A percentile compares a stretch with the other conserved stretches of the same genome.
These are phyloP conservation scores for Drosophila parthenogenetica DNA, from an alignment of 2,888 invertebrate species.

Conservation along the genomic window DNA sequence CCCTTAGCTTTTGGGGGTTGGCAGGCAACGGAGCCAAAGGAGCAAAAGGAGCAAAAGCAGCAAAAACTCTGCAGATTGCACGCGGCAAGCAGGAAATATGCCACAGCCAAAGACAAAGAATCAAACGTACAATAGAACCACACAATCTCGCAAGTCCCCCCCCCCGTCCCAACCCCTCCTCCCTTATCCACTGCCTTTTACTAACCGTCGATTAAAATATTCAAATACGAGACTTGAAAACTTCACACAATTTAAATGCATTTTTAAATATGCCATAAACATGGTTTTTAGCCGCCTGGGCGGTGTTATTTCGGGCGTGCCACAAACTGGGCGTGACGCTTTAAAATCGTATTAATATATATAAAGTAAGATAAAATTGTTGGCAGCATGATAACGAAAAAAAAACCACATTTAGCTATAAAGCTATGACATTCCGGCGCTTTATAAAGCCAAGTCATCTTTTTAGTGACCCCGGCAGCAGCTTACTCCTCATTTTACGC, in stretches of 20 bases:
- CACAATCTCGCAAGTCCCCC: not conserved
- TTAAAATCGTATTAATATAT: not conserved
- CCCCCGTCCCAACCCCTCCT: no score
- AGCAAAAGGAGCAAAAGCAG: conserved; percentile 9
- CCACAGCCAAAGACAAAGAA: conserved; percentile 54
- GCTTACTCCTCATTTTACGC: not conserved
- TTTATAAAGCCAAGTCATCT: conserved; percentile 27
- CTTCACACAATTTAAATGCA: conserved; percentile 72
- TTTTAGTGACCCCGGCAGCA: conserved; percentile 16
- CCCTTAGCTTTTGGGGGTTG: conserved; percentile 26
- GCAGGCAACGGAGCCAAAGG: conserved; percentile 27
- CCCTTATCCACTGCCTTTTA: not conserved
- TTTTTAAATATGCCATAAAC: conserved; percentile 73
- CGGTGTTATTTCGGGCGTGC: conserved; percentile 26
- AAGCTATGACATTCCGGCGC: conserved; percentile 15
- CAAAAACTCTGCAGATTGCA: conserved; percentile 56
- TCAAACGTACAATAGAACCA: conserved; percentile 38
- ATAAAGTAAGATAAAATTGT: not conserved
- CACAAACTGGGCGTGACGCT: conserved; percentile 29
- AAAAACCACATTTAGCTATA: conserved; percentile 22
- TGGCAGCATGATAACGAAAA: not conserved
- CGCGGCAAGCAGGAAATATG: conserved; percentile 45
- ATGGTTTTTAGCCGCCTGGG: conserved; percentile 41
- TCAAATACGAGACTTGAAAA: conserved; percentile 62
- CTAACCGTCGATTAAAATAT: conserved; percentile 66